Evolutionary conservation across 2,888 invertebrate species (phyloP).

Genomic region (Pristionchus mayeri): DNA sequence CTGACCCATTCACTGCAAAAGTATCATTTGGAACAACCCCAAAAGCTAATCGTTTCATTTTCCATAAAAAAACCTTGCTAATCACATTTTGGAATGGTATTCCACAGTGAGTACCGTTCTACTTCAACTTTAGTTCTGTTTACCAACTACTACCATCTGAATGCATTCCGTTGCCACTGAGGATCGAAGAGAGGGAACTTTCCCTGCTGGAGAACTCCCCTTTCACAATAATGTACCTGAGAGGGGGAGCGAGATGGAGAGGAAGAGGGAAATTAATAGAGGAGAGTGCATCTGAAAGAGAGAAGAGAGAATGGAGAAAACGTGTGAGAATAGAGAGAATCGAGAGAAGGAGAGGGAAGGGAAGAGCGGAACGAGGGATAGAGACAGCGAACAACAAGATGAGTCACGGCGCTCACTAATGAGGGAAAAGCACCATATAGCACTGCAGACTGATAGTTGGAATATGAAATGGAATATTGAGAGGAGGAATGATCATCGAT

Average conservation of each 20-base stretch:
- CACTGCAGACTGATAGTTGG: too few relatives aligned
- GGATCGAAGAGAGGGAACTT: neutral
- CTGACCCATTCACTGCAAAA: neutral
- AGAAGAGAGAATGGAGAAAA: neutral
- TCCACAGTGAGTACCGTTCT: neutral
- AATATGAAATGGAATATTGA: neutral
- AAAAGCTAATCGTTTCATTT: too few relatives aligned
- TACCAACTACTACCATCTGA: neutral
- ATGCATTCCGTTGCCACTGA: neutral
- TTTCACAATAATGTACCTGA: conserved; percentile 25
- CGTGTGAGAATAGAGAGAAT: conserved; percentile 40
- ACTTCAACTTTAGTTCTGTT: neutral
- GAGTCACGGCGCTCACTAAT: conserved; percentile 8
- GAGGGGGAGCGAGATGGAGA: conserved; percentile 29
- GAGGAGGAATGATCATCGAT: neutral
- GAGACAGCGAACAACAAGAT: conserved; percentile 33
- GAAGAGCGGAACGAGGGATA: neutral
- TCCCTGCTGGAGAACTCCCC: neutral
- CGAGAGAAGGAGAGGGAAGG: conserved; percentile 51
- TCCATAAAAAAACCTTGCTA: neutral
- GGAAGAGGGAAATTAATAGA: conserved; percentile 42
- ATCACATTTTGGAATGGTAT: neutral
- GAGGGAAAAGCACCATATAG: neutral
- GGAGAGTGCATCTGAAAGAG: conserved; percentile 39
- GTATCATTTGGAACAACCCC: neutral